phyloP scores from a whole-genome alignment of 2,113 vertebrate species.

The Hyperopisus bebe region DNA sequence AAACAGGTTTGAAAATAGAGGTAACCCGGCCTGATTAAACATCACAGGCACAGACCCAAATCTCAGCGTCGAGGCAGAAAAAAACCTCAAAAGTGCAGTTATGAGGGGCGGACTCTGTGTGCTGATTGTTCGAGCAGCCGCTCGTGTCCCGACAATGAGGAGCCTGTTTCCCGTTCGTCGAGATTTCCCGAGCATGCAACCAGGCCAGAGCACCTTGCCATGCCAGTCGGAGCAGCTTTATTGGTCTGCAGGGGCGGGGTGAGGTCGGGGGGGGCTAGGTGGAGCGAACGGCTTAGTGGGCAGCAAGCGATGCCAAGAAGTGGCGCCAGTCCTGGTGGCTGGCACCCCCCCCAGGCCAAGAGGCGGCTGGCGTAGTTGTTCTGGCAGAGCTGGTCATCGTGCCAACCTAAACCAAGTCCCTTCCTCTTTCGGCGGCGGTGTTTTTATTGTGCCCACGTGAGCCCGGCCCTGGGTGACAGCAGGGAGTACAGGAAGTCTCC shows the following conservation, averaged over 20 bases:
- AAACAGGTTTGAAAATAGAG: constrained; percentile 7
- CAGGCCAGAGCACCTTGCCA: constrained; percentile 30
- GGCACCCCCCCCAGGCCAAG: constrained; percentile 20
- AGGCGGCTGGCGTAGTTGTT: constrained; percentile 11
- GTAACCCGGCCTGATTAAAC: constrained; percentile 18
- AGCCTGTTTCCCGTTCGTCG: constrained; percentile 27
- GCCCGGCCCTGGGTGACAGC: constrained; percentile 11
- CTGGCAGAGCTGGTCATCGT: constrained; percentile 1
- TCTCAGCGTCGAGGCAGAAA: constrained; percentile 19
- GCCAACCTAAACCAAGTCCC: constrained; percentile 38
- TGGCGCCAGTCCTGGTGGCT: constrained; percentile 24
- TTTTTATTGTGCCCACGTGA: constrained; percentile 16
- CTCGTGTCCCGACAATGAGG: constrained; percentile 33
- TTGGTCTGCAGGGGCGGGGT: constrained; percentile 30
- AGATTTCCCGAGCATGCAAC: constrained; percentile 38
- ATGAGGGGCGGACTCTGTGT: constrained; percentile 24
- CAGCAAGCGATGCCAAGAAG: constrained; percentile 24
- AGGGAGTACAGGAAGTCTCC: constrained; percentile 42
- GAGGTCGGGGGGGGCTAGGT: constrained; percentile 24
- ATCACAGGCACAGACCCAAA: constrained; percentile 28
- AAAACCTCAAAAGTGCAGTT: constrained; percentile 36
- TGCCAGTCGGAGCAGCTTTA: constrained; percentile 33
- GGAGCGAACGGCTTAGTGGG: background rate
- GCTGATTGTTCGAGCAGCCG: constrained; percentile 40
- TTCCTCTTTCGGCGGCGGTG: constrained; percentile 27